Evolutionary conservation across 92 coral and sea anemone species (phyloP), one percentile per base, ranked within the genome.

Genomic region (Paramuricea clavata): DNA sequence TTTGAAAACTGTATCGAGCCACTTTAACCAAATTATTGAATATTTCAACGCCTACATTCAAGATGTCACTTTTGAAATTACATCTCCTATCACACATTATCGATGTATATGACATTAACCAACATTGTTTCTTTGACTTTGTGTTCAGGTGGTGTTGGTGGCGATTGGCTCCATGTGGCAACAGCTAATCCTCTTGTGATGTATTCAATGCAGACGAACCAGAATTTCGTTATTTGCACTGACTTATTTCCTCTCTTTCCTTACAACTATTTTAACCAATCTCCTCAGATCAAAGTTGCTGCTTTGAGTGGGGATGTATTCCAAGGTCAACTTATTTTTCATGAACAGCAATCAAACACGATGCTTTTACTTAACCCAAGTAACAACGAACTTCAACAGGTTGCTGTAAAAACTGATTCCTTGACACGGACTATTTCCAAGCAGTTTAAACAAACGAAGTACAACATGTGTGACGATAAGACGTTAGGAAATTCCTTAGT

Each of bases 151-250:
- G 94, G 87, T 70, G 86, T 67, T 30, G 90, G 90, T 25, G 98
- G 99, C 27, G 99, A 96, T 88, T 96, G 99, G 99, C 81, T 96
- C 49, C 98, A 96, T 81, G 76, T 88, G 65, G 85, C 93, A 79
- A 93, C 99, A 27, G 81, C 92, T 23, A 93, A 90, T 84, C 99
- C 99, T 12, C 92, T 96, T 41, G 92, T 95, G 0, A 94, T 94
- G 74, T 89, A 91, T 77, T 96, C 99, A 6, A 88, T 87, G 79
- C 98, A 96, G 81, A 72, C 95, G 71, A 94, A 89, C 85, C 95
- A 96, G 74, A 94, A 96, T 87, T 74, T 96, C 8, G 94, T 89
- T 41, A 26, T 88, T 31, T 82, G 91, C 54, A 86, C 91, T 15
- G 99, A 96, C 44, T 69, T 96, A 30, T 93, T 36, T 61, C 92